These are phyloP conservation scores for Phyto melanocephala DNA, from an alignment of 2,888 invertebrate genomes.

Conservation along the genomic window DNA sequence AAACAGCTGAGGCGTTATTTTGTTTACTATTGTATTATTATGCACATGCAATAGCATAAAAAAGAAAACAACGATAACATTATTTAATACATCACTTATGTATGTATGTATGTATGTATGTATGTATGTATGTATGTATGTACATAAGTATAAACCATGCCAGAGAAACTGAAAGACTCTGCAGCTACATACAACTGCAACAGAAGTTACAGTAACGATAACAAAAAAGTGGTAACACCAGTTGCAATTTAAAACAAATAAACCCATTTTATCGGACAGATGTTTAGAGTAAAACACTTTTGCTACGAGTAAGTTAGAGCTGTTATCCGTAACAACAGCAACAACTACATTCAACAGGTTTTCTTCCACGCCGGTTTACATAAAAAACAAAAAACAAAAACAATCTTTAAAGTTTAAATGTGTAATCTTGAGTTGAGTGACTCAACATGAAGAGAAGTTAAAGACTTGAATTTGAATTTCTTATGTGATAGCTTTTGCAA, in stretches of 20 bases:
- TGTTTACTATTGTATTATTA: conserved; percentile 26
- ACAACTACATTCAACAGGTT: conserved; percentile 48
- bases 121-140: too few relatives aligned
- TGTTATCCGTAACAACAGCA: too few relatives aligned
- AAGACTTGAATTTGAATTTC: not conserved
- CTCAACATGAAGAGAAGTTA: conserved; percentile 36
- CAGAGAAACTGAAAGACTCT: too few relatives aligned
- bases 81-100: not conserved
- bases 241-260: conserved; percentile 36
- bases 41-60: conserved; percentile 8
- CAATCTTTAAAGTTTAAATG: not conserved
- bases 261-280: conserved; percentile 11
- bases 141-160: too few relatives aligned
- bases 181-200: not conserved
- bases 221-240: conserved; percentile 53
- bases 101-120: too few relatives aligned
- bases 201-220: not conserved
- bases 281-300: conserved; percentile 23
- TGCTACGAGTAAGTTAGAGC: conserved; percentile 25
- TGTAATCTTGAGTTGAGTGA: conserved; percentile 41
- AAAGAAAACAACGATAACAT: not conserved
- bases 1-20: conserved; percentile 12
- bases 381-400: not conserved
- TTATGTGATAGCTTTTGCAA: not conserved
- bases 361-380: conserved; percentile 43